Evolutionary conservation across 2,113 vertebrate species (phyloP).

Genomic region (Cervus canadensis): DNA sequence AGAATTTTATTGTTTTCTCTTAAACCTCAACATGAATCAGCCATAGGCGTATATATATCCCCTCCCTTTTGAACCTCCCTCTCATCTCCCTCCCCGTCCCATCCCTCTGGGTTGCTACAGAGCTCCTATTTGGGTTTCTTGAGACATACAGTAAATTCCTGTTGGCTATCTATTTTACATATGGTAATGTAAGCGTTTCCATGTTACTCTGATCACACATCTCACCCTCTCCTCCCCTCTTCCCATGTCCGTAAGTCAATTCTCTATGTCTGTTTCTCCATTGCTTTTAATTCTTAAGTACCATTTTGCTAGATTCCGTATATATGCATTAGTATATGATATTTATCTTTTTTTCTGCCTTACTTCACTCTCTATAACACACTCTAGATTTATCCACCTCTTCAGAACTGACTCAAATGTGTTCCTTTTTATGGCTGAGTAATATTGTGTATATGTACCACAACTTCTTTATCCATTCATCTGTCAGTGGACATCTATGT

Average conservation of each 20-base stretch:
- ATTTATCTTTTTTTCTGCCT: not conserved
- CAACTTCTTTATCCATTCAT: not conserved
- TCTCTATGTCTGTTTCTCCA: not conserved
- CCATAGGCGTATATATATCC: not conserved
- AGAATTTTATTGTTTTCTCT: not conserved
- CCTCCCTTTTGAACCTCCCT: not conserved
- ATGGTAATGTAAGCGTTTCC: not conserved
- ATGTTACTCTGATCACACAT: not conserved
- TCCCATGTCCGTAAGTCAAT: fast-evolving
- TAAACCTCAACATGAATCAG: not conserved
- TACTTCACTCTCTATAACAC: not conserved
- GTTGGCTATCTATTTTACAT: not conserved
- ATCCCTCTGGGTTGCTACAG: not conserved
- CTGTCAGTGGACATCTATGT: not conserved
- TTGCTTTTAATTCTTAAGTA: not conserved
- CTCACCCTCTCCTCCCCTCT: not conserved
- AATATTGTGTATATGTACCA: not conserved
- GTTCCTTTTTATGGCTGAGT: not conserved
- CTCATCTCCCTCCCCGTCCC: not conserved
- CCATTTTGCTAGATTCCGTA: not conserved
- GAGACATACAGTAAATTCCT: not conserved
- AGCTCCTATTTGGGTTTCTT: not conserved
- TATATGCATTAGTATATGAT: not conserved
- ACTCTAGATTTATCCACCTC: not conserved
- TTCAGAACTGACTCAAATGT: not conserved